Evolutionary conservation across 1,140 invertebrate species (phyloP).

Genomic region (Cydia pomonella): DNA sequence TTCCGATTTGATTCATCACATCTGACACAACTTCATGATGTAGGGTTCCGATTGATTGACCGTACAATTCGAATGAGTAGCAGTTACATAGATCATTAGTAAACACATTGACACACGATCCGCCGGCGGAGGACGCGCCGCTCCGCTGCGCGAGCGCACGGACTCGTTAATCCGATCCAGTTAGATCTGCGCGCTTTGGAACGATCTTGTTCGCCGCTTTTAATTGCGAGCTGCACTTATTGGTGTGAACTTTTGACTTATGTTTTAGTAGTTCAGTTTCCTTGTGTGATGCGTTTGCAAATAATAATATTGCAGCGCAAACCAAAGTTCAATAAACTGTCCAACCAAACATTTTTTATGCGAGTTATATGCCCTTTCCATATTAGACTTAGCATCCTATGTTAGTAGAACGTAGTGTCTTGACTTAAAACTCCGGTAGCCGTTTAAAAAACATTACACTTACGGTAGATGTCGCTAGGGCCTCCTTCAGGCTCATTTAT

Average conservation of each 20-base stretch:
- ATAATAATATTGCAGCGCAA: too few relatives aligned
- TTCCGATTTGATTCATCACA: neutral
- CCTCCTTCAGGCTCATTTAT: too few relatives aligned
- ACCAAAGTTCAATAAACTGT: too few relatives aligned
- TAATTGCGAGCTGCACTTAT: constrained; percentile 11
- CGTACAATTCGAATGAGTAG: neutral
- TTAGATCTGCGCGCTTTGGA: constrained; percentile 21
- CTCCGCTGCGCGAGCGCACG: constrained; percentile 8
- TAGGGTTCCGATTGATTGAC: neutral
- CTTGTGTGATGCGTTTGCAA: neutral
- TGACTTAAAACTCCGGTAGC: too few relatives aligned
- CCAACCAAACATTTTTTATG: too few relatives aligned
- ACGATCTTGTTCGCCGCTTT: neutral
- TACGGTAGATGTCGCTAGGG: too few relatives aligned
- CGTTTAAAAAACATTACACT: too few relatives aligned
- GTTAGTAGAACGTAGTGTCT: too few relatives aligned
- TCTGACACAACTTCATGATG: neutral
- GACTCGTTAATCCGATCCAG: constrained; percentile 27
- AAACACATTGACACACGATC: constrained; percentile 20
- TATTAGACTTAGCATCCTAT: too few relatives aligned
- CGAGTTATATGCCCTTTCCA: too few relatives aligned
- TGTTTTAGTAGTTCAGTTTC: neutral
- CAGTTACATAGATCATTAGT: neutral
- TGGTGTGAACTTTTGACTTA: constrained; percentile 7
- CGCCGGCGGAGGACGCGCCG: constrained; percentile 11